Percentiles rank a stretch among this genome's conserved stretches.
Conservation (phyloP, 2,888 invertebrate species). For the Agrenia bidenticulata region DNA sequence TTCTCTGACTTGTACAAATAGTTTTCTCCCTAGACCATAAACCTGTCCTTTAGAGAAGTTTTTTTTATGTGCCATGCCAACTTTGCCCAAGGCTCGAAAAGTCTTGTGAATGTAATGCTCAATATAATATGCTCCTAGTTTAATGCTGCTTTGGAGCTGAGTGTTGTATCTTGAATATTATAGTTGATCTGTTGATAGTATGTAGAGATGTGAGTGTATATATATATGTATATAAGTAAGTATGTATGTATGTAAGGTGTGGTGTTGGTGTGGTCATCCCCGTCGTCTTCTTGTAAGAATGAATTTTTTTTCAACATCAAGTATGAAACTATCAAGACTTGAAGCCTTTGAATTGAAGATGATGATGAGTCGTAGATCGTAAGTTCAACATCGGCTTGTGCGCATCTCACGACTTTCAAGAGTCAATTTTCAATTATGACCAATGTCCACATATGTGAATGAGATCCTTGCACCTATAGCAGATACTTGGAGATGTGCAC, state of each 20-base stretch:
- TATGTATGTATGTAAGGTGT: slow-evolving; percentile 7
- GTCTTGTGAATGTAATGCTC: too few species aligned
- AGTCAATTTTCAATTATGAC: slow-evolving; percentile 19
- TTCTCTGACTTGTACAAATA: not conserved
- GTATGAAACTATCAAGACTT: too few species aligned
- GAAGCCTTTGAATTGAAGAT: too few species aligned
- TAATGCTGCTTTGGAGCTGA: not conserved
- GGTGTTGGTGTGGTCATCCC: slow-evolving; percentile 18
- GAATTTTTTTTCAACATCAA: slow-evolving; percentile 1
- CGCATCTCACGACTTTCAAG: slow-evolving; percentile 36
- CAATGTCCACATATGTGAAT: not conserved
- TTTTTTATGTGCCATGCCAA: not conserved
- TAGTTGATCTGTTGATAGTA: too few species aligned
- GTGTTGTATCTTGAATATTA: too few species aligned
- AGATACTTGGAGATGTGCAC: too few species aligned
- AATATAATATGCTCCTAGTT: too few species aligned
- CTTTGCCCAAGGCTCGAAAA: not conserved
- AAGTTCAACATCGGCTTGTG: slow-evolving; percentile 29
- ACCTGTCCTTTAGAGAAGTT: slow-evolving; percentile 4
- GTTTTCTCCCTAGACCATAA: slow-evolving; percentile 9
- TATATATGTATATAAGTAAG: too few species aligned
- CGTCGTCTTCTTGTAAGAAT: slow-evolving; percentile 9
- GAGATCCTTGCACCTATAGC: too few species aligned
- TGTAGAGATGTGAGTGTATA: too few species aligned
- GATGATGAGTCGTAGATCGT: too few species aligned